Conservation (phyloP, 2,888 invertebrate genomes). For the Harpalus rubripes region DNA sequence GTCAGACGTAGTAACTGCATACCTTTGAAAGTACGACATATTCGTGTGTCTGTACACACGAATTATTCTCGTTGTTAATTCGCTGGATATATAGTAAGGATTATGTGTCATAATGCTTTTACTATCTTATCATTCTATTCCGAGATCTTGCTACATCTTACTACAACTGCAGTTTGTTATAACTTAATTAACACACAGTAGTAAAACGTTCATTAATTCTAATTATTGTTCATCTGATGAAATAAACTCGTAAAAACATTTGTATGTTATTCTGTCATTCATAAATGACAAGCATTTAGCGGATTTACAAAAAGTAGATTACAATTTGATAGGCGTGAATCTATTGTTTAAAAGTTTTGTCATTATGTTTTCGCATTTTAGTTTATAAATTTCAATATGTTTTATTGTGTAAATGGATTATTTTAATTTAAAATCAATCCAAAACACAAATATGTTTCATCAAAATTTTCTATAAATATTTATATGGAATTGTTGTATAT, state of each 20-base stretch:
- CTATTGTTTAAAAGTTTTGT: neutral
- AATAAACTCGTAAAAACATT: conserved; percentile 3
- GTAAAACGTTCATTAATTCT: neutral
- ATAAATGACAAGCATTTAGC: neutral
- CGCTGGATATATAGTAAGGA: neutral
- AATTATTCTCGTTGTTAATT: conserved; percentile 40
- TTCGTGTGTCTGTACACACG: neutral
- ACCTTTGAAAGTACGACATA: neutral
- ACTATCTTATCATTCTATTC: conserved; percentile 15
- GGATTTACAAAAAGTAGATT: neutral
- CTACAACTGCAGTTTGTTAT: conserved; percentile 15
- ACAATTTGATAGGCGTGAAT: neutral
- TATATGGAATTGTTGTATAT: neutral
- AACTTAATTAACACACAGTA: conserved; percentile 7
- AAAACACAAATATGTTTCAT: neutral
- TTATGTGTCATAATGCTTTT: conserved; percentile 22
- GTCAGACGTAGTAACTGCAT: neutral
- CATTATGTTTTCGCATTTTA: neutral
- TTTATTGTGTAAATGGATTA: neutral
- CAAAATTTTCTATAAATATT: neutral
- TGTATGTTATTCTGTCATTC: neutral
- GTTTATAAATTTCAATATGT: neutral
- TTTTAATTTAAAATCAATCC: neutral
- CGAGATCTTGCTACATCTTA: conserved; percentile 15
- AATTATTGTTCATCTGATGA: neutral